Percentiles rank a stretch among this genome's conserved stretches.
Evolutionary conservation across 2,888 invertebrate genomes (phyloP).

Genomic region (Tinea pellionella): DNA sequence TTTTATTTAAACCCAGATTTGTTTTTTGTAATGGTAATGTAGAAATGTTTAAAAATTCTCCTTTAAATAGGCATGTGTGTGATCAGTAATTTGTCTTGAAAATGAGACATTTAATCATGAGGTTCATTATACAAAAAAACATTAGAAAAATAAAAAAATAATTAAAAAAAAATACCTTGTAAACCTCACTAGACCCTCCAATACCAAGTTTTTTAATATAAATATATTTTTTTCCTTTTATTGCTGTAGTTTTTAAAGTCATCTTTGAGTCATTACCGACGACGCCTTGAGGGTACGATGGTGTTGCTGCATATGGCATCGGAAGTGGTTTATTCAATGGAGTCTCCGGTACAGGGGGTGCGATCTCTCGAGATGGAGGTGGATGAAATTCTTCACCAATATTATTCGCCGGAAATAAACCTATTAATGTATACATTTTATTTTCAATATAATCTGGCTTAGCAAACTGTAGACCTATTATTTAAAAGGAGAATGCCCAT

Average conservation of each 20-base stretch:
- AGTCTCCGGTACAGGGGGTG: slow-evolving; percentile 31
- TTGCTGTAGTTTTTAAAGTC: slow-evolving; percentile 62
- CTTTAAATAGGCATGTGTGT: too few species aligned
- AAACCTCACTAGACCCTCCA: slow-evolving; percentile 93
- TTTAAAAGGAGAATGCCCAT: too few species aligned
- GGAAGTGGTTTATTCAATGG: slow-evolving; percentile 42
- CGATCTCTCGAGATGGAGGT: slow-evolving; percentile 21
- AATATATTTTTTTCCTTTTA: slow-evolving; percentile 80
- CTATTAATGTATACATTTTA: slow-evolving; percentile 15
- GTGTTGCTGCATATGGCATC: slow-evolving; percentile 43
- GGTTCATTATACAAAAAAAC: too few species aligned
- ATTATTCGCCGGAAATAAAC: slow-evolving; percentile 17
- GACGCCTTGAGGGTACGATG: slow-evolving; percentile 51
- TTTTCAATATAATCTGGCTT: too few species aligned
- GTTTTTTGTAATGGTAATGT: too few species aligned
- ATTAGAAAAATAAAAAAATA: too few species aligned
- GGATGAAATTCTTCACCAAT: slow-evolving; percentile 17
- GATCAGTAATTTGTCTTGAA: too few species aligned
- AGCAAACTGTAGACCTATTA: too few species aligned
- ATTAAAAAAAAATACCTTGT: slow-evolving; percentile 42
- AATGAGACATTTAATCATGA: too few species aligned
- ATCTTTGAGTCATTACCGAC: slow-evolving; percentile 39
- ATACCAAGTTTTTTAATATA: slow-evolving; percentile 82
- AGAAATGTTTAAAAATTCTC: too few species aligned
- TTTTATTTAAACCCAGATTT: too few species aligned